These are phyloP conservation scores for Xiphophorus couchianus DNA, from an alignment of 2,113 vertebrate genomes.

Conservation along the genomic window DNA sequence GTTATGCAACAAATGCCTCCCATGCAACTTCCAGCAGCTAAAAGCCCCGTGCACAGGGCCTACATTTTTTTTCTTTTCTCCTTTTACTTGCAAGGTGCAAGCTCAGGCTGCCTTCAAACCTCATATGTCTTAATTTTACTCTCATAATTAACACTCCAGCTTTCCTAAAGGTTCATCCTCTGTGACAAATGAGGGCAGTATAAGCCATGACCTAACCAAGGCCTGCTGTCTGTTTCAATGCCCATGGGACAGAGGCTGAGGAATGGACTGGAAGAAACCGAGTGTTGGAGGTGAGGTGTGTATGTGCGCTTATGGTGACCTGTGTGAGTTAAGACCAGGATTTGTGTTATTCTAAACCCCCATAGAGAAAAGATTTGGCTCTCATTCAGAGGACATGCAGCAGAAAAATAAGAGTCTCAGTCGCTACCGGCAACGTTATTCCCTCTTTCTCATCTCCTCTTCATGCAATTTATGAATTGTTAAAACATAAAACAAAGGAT, in stretches of 20 bases:
- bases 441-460: slow-evolving; percentile 37
- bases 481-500: slow-evolving; percentile 4
- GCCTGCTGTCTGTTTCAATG: slow-evolving; percentile 71
- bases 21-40: slow-evolving; percentile 58
- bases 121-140: slow-evolving; percentile 66
- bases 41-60: slow-evolving; percentile 7
- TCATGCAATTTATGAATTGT: slow-evolving; percentile 21
- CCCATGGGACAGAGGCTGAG: slow-evolving; percentile 62
- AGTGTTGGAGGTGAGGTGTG: slow-evolving; percentile 32
- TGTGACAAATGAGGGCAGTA: slow-evolving; percentile 76
- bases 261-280: slow-evolving; percentile 57
- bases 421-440: slow-evolving; percentile 15
- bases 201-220: slow-evolving; percentile 72
- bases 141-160: slow-evolving; percentile 69
- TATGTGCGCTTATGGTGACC: slow-evolving; percentile 56
- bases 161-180: slow-evolving; percentile 64
- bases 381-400: slow-evolving; percentile 60
- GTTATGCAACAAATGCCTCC: slow-evolving; percentile 23
- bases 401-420: slow-evolving; percentile 45
- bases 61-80: slow-evolving; percentile 10
- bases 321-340: slow-evolving; percentile 54
- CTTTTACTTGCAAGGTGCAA: slow-evolving; percentile 19
- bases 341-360: slow-evolving; percentile 61
- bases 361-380: slow-evolving; percentile 49
- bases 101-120: slow-evolving; percentile 18